Evolutionary conservation across 2,797 vertebrate species (phyloP).

Genomic region (Threskiornis aethiopicus): DNA sequence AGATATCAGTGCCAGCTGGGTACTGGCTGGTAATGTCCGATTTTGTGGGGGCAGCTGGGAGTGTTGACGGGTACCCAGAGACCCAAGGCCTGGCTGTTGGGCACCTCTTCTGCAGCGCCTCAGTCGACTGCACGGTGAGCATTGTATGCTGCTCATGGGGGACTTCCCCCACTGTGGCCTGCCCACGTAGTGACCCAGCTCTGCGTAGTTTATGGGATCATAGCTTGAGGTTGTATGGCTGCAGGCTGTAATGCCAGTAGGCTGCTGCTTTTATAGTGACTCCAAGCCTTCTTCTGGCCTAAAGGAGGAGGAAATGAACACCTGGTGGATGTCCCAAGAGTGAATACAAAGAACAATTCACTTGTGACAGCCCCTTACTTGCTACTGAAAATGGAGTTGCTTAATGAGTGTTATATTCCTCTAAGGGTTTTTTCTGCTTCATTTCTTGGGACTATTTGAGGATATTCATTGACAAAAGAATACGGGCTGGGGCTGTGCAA

Average conservation of each 20-base stretch:
- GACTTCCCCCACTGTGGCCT: fast-evolving
- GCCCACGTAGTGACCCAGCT: fast-evolving
- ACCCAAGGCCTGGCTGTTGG: too few species aligned
- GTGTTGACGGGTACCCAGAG: fast-evolving
- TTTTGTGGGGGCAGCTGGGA: fast-evolving
- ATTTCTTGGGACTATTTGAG: slow-evolving; percentile 29
- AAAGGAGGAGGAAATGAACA: background rate
- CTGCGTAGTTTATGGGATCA: fast-evolving
- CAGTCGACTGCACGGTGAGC: fast-evolving
- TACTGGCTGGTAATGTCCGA: fast-evolving
- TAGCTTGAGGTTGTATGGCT: background rate
- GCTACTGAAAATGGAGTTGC: slow-evolving; percentile 6
- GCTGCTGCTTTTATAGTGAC: background rate
- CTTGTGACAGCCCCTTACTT: background rate
- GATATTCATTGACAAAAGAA: slow-evolving; percentile 17
- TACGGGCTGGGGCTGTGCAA: background rate
- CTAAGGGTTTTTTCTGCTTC: slow-evolving; percentile 37
- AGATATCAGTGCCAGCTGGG: fast-evolving
- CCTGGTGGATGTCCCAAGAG: slow-evolving; percentile 23
- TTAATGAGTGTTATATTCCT: slow-evolving; percentile 17
- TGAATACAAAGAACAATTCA: background rate
- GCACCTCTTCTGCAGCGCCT: fast-evolving
- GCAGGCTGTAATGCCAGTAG: background rate
- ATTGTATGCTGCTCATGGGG: fast-evolving
- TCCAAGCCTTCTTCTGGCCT: background rate